Percentiles rank a stretch among this genome's conserved stretches.
These are phyloP conservation scores for Parazoanthus darwini DNA, from an alignment of 92 coral and sea anemone species.

Conservation along the genomic window DNA sequence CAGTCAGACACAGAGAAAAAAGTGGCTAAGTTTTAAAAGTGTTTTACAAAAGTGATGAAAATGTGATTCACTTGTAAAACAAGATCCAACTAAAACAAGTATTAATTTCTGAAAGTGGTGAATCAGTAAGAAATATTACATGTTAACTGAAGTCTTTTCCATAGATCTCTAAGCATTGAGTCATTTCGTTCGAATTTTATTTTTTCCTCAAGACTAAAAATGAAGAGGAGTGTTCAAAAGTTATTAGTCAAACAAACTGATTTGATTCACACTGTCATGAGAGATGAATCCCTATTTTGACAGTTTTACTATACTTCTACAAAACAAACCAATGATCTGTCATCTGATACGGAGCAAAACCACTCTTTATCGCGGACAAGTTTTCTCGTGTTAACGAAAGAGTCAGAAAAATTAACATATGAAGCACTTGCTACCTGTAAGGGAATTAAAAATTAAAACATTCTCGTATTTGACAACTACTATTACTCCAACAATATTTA, in stretches of 20 bases:
- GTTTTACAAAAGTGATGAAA: too few species aligned
- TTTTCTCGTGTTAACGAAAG: slow-evolving; percentile 5
- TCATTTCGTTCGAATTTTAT: too few species aligned
- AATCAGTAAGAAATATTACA: too few species aligned
- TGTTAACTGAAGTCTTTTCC: background rate
- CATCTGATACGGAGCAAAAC: background rate
- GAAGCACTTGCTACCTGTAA: background rate
- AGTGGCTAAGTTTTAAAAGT: too few species aligned
- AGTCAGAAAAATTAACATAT: slow-evolving; percentile 10
- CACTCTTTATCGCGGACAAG: background rate
- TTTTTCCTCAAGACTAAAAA: background rate
- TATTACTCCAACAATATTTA: background rate
- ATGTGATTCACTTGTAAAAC: too few species aligned
- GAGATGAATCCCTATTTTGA: too few species aligned
- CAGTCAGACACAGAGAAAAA: too few species aligned
- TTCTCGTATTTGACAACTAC: background rate
- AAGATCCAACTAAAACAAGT: too few species aligned
- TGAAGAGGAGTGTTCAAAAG: background rate
- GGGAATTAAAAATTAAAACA: background rate
- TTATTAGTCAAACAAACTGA: background rate
- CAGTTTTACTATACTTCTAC: background rate
- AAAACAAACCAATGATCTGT: background rate
- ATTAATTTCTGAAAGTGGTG: too few species aligned
- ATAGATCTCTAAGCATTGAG: background rate
- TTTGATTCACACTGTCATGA: background rate